These are phyloP conservation scores for Cecropterus lyciades DNA, from an alignment of 1,140 invertebrate genomes.

Conservation along the genomic window DNA sequence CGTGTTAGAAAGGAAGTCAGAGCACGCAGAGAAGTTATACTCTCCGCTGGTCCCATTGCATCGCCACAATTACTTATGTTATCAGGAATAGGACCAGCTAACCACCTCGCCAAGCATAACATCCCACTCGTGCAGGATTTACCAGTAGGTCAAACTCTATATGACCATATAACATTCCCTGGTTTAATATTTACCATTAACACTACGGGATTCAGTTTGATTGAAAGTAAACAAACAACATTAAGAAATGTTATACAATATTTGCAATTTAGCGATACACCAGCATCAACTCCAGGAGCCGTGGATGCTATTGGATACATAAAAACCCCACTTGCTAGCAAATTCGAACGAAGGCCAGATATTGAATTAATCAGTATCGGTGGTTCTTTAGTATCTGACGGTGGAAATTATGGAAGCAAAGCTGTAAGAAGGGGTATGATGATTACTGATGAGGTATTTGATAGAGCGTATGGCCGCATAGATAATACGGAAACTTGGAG, in stretches of 20 bases:
- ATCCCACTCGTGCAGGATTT: constrained; percentile 79
- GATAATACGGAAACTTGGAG: constrained; percentile 44
- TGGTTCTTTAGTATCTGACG: constrained; percentile 43
- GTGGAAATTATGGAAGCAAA: constrained; percentile 42
- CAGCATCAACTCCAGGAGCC: constrained; percentile 68
- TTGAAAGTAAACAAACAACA: constrained; percentile 57
- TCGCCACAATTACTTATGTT: constrained; percentile 87
- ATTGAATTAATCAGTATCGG: constrained; percentile 81
- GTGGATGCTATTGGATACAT: constrained; percentile 78
- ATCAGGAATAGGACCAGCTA: constrained; percentile 86
- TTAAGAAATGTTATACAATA: constrained; percentile 33
- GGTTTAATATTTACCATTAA: constrained; percentile 86
- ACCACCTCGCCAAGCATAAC: constrained; percentile 83
- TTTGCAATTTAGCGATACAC: constrained; percentile 3
- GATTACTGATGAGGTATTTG: constrained; percentile 41
- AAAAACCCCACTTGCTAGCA: constrained; percentile 69
- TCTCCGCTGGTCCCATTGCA: constrained; percentile 86
- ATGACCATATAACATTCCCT: constrained; percentile 86
- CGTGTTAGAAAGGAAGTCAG: constrained; percentile 60
- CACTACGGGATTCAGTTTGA: constrained; percentile 68
- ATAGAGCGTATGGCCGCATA: constrained; percentile 47
- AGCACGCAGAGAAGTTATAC: constrained; percentile 85
- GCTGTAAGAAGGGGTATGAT: constrained; percentile 46
- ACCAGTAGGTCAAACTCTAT: constrained; percentile 86
- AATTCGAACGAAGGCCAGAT: constrained; percentile 78